Conservation (phyloP, 2,113 vertebrate species). For the Kryptolebias marmoratus region DNA sequence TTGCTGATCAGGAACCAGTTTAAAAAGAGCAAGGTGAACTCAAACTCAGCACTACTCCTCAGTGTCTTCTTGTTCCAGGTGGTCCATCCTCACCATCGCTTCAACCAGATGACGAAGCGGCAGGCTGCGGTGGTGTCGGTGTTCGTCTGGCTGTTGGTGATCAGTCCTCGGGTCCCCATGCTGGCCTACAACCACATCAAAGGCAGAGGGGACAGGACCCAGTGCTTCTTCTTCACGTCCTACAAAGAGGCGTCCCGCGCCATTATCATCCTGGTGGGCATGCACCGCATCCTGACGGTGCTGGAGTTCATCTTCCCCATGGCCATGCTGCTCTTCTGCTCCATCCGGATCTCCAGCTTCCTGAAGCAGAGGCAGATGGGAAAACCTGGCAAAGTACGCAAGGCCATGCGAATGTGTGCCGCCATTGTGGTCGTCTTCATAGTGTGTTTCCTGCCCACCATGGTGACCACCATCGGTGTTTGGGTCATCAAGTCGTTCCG, state of each 20-base stretch:
- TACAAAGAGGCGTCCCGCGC: constrained; percentile 45
- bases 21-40: neutral
- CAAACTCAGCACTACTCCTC: neutral
- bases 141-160: constrained; percentile 70
- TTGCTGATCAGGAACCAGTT: neutral
- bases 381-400: constrained; percentile 48
- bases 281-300: constrained; percentile 69
- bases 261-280: constrained; percentile 56
- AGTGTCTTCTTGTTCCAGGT: constrained; percentile 46
- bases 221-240: constrained; percentile 77
- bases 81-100: constrained; percentile 74
- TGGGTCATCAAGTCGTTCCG: constrained; percentile 38
- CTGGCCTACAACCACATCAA: constrained; percentile 62
- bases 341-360: constrained; percentile 66
- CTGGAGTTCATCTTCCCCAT: constrained; percentile 63
- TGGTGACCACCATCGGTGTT: constrained; percentile 63
- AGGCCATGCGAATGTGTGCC: constrained; percentile 69
- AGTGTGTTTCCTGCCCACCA: constrained; percentile 78
- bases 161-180: constrained; percentile 72
- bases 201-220: constrained; percentile 15
- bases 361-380: constrained; percentile 57
- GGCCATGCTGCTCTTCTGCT: constrained; percentile 74
- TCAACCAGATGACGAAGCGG: constrained; percentile 62
- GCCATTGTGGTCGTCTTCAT: constrained; percentile 67
- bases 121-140: constrained; percentile 41